These are phyloP conservation scores for Dufourea novaeangliae DNA, from an alignment of 1,140 invertebrate genomes.

Conservation along the genomic window DNA sequence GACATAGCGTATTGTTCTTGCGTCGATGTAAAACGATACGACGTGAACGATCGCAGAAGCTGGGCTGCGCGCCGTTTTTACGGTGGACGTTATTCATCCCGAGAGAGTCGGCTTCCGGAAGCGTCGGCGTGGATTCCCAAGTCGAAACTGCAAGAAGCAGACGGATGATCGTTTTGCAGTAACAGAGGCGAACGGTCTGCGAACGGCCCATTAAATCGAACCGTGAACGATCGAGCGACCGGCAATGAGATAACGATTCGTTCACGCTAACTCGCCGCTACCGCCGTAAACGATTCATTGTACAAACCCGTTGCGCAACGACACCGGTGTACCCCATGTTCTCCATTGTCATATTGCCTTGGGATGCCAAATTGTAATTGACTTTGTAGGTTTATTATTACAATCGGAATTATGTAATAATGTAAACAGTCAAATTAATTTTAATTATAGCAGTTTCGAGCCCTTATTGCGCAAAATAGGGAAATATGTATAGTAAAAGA, in stretches of 20 bases:
- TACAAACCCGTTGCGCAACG: conserved; percentile 30
- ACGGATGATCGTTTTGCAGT: conserved; percentile 38
- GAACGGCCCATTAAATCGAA: conserved; percentile 60
- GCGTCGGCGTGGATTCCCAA: conserved; percentile 20
- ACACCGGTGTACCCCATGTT: neutral
- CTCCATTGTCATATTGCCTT: neutral
- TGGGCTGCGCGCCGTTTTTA: conserved; percentile 30
- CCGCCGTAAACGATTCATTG: conserved; percentile 41
- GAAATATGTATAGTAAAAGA: no score
- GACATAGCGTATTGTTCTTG: conserved; percentile 7
- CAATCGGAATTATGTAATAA: no score
- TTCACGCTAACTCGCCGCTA: conserved; percentile 45
- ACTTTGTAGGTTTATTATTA: no score
- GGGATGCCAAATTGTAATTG: neutral
- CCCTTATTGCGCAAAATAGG: no score
- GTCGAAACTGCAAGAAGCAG: conserved; percentile 26
- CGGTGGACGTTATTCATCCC: conserved; percentile 43
- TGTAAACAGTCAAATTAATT: no score
- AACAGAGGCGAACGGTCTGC: conserved; percentile 41
- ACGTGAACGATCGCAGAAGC: neutral
- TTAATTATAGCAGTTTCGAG: no score
- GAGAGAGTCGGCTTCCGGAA: conserved; percentile 28
- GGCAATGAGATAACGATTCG: conserved; percentile 58
- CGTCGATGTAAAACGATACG: neutral
- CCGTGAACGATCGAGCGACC: conserved; percentile 42